Percentiles rank a stretch among this genome's conserved stretches.
phyloP scores from a whole-genome alignment of 2,888 invertebrate species.

The Ectropis crepuscularia region DNA sequence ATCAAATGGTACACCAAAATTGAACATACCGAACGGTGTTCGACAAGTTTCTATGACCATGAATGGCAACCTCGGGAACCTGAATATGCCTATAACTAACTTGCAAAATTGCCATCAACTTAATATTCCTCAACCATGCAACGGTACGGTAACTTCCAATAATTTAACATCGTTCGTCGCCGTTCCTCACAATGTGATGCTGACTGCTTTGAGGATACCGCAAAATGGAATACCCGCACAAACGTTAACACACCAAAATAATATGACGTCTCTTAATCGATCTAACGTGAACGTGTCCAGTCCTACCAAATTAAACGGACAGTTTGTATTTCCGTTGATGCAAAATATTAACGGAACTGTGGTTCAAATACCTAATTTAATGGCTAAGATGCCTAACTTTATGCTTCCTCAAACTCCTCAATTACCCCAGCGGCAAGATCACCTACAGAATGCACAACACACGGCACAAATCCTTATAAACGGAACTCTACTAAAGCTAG shows the following conservation, averaged over 20 bases:
- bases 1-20: slow-evolving; percentile 71
- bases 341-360: slow-evolving; percentile 85
- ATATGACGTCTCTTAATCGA: slow-evolving; percentile 69
- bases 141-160: slow-evolving; percentile 70
- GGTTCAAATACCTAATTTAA: slow-evolving; percentile 86
- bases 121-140: slow-evolving; percentile 73
- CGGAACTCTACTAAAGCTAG: slow-evolving; percentile 79
- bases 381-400: slow-evolving; percentile 84
- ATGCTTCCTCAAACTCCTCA: slow-evolving; percentile 75
- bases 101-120: slow-evolving; percentile 77
- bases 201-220: slow-evolving; percentile 84
- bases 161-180: slow-evolving; percentile 77
- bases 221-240: slow-evolving; percentile 75
- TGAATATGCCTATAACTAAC: slow-evolving; percentile 73
- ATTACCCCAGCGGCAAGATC: slow-evolving; percentile 69
- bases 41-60: slow-evolving; percentile 72
- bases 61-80: slow-evolving; percentile 67
- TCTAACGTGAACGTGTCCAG: slow-evolving; percentile 76
- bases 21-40: slow-evolving; percentile 74
- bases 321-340: slow-evolving; percentile 85
- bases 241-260: slow-evolving; percentile 70
- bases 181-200: slow-evolving; percentile 83
- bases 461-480: slow-evolving; percentile 79
- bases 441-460: slow-evolving; percentile 68
- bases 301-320: slow-evolving; percentile 79